Percentiles rank a stretch among this genome's conserved stretches.
Evolutionary conservation across 1,140 invertebrate genomes (phyloP).

Genomic region (Dysdera silvatica): DNA sequence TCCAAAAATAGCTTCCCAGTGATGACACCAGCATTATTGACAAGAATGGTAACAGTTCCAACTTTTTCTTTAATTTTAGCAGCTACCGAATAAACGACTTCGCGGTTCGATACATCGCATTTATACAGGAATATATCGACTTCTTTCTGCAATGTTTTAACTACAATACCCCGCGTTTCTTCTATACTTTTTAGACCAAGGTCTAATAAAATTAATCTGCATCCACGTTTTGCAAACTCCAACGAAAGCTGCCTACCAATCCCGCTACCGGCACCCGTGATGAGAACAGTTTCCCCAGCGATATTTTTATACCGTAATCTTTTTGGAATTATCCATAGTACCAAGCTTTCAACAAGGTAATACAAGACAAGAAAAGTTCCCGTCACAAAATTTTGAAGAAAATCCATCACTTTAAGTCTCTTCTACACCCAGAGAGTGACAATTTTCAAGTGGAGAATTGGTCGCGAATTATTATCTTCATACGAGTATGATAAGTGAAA

Average conservation of each 20-base stretch:
- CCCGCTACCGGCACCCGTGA: constrained; percentile 41
- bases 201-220: constrained; percentile 39
- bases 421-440: no score
- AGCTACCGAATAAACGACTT: constrained; percentile 74
- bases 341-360: constrained; percentile 37
- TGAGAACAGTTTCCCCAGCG: constrained; percentile 32
- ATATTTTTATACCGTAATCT: constrained; percentile 39
- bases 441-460: no score
- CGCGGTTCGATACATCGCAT: constrained; percentile 68
- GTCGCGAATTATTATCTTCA: no score
- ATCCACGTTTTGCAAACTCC: constrained; percentile 34
- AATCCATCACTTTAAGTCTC: no score
- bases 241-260: constrained; percentile 37
- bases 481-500: no score
- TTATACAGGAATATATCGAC: constrained; percentile 11
- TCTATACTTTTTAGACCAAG: constrained; percentile 33
- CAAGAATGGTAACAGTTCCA: constrained; percentile 73
- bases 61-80: constrained; percentile 69
- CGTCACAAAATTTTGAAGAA: no score
- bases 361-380: constrained; percentile 12
- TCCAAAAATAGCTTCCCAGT: constrained; percentile 75
- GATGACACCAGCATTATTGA: constrained; percentile 93
- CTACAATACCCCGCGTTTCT: constrained; percentile 29
- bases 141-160: constrained; percentile 6
- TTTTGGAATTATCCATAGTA: constrained; percentile 47